Conservation (phyloP, 2,888 invertebrate genomes). For the Scaptomyza cyrtandrae region DNA sequence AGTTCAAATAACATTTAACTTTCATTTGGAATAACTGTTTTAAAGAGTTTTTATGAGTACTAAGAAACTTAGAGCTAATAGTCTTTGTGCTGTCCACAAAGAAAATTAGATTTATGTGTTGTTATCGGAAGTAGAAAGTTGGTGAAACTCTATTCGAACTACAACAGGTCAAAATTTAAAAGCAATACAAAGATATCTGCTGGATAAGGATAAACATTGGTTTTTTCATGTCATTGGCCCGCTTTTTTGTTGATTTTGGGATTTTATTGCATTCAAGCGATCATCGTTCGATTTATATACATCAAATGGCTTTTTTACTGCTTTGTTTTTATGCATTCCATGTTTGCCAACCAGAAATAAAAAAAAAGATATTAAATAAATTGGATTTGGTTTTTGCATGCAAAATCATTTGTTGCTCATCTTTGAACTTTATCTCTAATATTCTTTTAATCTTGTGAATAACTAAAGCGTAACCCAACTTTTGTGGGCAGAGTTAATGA, state of each 20-base stretch:
- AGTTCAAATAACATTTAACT: too few species aligned
- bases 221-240: slow-evolving; percentile 13
- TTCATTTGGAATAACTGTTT: too few species aligned
- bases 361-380: slow-evolving; percentile 31
- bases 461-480: slow-evolving; percentile 40
- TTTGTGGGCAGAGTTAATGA: slow-evolving; percentile 61
- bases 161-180: neutral
- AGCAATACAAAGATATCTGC: neutral
- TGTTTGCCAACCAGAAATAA: slow-evolving; percentile 12
- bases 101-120: slow-evolving; percentile 5
- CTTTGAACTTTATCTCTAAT: slow-evolving; percentile 1
- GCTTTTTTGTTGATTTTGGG: slow-evolving; percentile 39
- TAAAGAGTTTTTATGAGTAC: neutral
- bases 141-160: neutral
- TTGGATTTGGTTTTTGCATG: slow-evolving; percentile 47
- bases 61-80: neutral
- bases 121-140: slow-evolving; percentile 8
- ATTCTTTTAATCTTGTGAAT: slow-evolving; percentile 44
- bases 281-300: slow-evolving; percentile 57
- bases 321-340: slow-evolving; percentile 48
- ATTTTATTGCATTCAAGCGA: slow-evolving; percentile 47
- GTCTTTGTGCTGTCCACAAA: neutral
- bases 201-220: neutral
- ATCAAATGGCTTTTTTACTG: slow-evolving; percentile 57
- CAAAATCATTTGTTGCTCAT: slow-evolving; percentile 32